Base-by-base conservation (phyloP, 2,113 vertebrate species). In the Burhinus oedicnemus region DNA sequence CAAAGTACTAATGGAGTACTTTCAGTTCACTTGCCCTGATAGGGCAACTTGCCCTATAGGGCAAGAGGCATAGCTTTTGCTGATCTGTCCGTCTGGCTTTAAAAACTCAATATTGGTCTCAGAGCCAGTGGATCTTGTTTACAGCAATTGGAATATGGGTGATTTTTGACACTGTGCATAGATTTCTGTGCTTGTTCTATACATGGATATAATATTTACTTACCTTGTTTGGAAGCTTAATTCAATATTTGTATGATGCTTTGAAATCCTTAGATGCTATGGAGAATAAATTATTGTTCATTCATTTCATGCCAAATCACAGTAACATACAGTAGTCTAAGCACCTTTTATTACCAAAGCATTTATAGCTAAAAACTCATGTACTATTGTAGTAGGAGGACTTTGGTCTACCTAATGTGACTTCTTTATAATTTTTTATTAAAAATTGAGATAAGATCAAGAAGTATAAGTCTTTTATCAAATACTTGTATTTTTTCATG, bases 191-290 rank as follows among this genome's bases (percentile, higher is more conserved):
- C 26, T 80, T 65, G 49, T 71, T 82, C 47, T 82, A n/a, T 57
- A 79, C 2, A 4, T 15, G 4, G 7, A 36, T 76, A 64, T 51
- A 69, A 44, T 84, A 79, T 84, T 87, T 89, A 64, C 38, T 68
- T 68, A 62, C 8, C 23, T 79, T 4, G 0, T 54, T 72, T 65
- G 11, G 65, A 82, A 91, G 47, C 22, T 94, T 84, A 89, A 60
- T 75, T 93, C 74, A 96, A 66, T 93, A 93, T 95, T 96, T 92
- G 55, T n/a, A 47, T 62, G 47, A 42, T 82, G 40, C 29, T 94
- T 96, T 79, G 34, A 64, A 91, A 72, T 85, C 34, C 55, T 91
- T 60, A 54, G 20, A 22, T 79, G 11, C 4, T 55, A 44, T 57
- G 34, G 36, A 76, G 65, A 94, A 76, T 66, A 82, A 92, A 82